Conservation (phyloP, 2,888 invertebrate genomes). For the Netelia melanura region DNA sequence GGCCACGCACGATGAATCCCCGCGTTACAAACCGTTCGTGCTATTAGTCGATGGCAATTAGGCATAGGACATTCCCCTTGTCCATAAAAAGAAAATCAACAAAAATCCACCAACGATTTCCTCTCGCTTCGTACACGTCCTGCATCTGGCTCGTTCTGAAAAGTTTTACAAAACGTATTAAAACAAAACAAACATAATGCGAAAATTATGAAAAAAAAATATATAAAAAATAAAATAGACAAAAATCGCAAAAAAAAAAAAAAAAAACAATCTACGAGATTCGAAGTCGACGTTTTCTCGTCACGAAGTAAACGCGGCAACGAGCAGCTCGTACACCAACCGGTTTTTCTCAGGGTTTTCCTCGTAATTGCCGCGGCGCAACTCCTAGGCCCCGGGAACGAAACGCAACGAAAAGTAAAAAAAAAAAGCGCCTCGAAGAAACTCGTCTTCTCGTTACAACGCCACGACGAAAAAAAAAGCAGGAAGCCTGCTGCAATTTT, state of each 20-base stretch:
- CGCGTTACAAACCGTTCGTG: constrained; percentile 2
- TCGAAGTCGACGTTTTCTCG: constrained; percentile 38
- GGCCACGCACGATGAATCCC: constrained; percentile 23
- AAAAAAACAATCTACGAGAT: neutral
- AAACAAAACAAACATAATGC: neutral
- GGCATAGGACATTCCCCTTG: constrained; percentile 14
- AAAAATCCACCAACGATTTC: constrained; percentile 3
- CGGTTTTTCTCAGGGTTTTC: constrained; percentile 63
- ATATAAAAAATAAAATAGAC: neutral
- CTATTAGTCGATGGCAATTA: constrained; percentile 49
- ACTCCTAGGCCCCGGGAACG: constrained; percentile 28
- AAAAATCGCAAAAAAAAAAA: constrained; percentile 20
- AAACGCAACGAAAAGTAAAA: constrained; percentile 21
- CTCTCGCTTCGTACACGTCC: neutral
- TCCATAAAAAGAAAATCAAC: neutral
- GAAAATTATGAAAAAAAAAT: neutral
- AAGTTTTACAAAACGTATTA: no score
- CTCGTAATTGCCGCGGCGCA: constrained; percentile 52
- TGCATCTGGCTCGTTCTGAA: neutral
- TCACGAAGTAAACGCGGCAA: neutral
- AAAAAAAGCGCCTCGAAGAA: neutral
- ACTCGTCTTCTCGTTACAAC: constrained; percentile 32
- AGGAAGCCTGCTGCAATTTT: no score
- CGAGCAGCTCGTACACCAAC: constrained; percentile 27
- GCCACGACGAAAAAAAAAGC: neutral